Evolutionary conservation across 2,888 invertebrate genomes (phyloP).

Genomic region (Pediacus dermestoides): DNA sequence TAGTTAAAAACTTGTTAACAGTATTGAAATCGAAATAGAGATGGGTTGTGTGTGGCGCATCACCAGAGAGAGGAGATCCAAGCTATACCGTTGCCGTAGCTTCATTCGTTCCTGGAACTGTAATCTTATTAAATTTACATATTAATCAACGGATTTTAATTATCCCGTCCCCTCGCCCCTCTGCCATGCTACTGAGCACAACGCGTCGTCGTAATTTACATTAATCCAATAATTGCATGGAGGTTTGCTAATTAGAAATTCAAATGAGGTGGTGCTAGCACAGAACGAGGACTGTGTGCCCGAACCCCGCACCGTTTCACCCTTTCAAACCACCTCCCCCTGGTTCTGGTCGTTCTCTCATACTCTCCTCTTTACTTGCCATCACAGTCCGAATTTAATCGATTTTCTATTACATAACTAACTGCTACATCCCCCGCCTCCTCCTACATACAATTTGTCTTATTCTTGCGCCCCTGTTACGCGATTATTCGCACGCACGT

Average conservation of each 20-base stretch:
- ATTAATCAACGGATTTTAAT: conserved; percentile 98
- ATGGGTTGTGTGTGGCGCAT: no score
- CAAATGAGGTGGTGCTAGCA: conserved; percentile 77
- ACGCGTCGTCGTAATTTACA: conserved; percentile 84
- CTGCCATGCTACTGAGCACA: conserved; percentile 48
- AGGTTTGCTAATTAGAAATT: conserved; percentile 90
- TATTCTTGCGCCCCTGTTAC: conserved; percentile 1
- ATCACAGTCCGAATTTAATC: conserved; percentile 50
- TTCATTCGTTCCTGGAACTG: conserved; percentile 81
- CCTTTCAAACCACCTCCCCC: conserved; percentile 27
- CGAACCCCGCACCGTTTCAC: conserved; percentile 24
- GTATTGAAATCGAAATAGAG: conserved; percentile 28
- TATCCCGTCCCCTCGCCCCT: conserved; percentile 66
- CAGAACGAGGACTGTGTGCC: conserved; percentile 23
- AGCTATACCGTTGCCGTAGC: conserved; percentile 30
- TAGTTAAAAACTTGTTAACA: conserved; percentile 27
- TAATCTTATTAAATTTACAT: conserved; percentile 98
- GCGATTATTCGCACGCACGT: not conserved
- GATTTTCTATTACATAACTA: conserved; percentile 49
- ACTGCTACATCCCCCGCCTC: conserved; percentile 18
- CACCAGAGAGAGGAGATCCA: conserved; percentile 16
- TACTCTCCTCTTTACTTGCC: conserved; percentile 32
- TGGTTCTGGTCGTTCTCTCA: conserved; percentile 22
- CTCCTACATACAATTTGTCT: not conserved
- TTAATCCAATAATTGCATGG: conserved; percentile 92